These are phyloP conservation scores for Notothenia coriiceps DNA, from an alignment of 2,113 vertebrate genomes.

Conservation along the genomic window DNA sequence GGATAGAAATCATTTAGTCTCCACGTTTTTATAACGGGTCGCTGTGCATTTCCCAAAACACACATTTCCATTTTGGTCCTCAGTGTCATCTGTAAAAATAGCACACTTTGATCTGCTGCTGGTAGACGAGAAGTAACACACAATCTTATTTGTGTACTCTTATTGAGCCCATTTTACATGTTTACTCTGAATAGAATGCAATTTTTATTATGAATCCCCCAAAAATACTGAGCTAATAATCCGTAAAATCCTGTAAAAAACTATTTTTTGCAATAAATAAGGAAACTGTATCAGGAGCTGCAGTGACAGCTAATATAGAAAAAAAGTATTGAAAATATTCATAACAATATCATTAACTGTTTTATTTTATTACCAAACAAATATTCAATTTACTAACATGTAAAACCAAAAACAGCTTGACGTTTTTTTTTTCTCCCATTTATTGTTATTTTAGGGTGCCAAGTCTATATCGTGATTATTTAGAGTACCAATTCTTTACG, in stretches of 20 bases:
- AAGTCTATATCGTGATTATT: too few relatives aligned
- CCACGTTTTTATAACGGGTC: conserved; percentile 52
- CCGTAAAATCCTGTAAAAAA: not conserved
- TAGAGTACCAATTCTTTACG: too few relatives aligned
- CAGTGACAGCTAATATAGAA: not conserved
- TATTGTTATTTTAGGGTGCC: too few relatives aligned
- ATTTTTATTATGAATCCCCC: too few relatives aligned
- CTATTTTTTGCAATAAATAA: not conserved
- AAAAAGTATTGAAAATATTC: not conserved
- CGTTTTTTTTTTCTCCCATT: too few relatives aligned
- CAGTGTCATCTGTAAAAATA: conserved; percentile 56
- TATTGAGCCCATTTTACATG: not conserved
- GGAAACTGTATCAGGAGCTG: not conserved
- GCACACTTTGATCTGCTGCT: conserved; percentile 36
- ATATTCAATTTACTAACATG: not conserved
- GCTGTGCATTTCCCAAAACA: conserved; percentile 50
- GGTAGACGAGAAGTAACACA: not conserved
- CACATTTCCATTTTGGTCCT: conserved; percentile 31
- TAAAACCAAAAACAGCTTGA: not conserved
- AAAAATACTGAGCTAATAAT: not conserved
- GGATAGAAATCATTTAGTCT: conserved; percentile 1
- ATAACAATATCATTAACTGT: not conserved
- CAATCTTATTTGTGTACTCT: not conserved
- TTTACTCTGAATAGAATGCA: not conserved
- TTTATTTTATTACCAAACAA: not conserved